Evolutionary conservation across 2,797 vertebrate species (phyloP).

Genomic region (Clarias laeviceps): DNA sequence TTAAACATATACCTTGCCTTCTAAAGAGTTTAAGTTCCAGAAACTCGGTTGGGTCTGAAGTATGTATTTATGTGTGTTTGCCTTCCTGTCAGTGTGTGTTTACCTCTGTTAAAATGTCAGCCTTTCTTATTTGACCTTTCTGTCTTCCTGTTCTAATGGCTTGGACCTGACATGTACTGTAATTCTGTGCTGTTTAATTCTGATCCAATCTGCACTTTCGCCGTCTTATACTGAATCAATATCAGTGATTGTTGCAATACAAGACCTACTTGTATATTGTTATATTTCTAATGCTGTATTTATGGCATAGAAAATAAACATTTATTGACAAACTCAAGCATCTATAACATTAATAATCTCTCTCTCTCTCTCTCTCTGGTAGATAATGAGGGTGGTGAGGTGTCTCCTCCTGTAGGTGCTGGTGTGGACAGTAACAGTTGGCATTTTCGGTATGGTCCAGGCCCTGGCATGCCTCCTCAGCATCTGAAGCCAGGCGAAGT

Average conservation of each 20-base stretch:
- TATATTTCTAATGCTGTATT: not conserved
- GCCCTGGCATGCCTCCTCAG: conserved; percentile 82
- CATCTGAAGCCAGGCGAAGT: conserved; percentile 94
- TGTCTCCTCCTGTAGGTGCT: conserved; percentile 94
- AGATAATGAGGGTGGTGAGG: conserved; percentile 95
- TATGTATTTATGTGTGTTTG: not conserved
- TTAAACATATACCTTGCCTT: not conserved
- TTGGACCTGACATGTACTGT: conserved; percentile 45
- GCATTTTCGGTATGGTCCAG: conserved; percentile 97
- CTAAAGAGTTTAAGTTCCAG: not conserved
- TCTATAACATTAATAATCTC: conserved; percentile 6
- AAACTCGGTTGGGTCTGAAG: not conserved
- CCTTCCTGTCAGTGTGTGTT: conserved; percentile 27
- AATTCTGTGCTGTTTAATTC: conserved; percentile 42
- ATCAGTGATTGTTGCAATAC: conserved; percentile 19
- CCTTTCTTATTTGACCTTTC: conserved; percentile 53
- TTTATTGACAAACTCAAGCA: not conserved
- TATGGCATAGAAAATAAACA: not conserved
- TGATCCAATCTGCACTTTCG: conserved; percentile 40
- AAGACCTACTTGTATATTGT: not conserved
- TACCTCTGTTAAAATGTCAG: conserved; percentile 53
- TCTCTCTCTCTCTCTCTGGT: conserved; percentile 61
- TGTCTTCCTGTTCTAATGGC: conserved; percentile 30
- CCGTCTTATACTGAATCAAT: conserved; percentile 31
- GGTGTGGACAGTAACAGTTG: conserved; percentile 99